These are phyloP conservation scores for Antitype chi DNA, from an alignment of 2,888 invertebrate genomes.

Conservation along the genomic window DNA sequence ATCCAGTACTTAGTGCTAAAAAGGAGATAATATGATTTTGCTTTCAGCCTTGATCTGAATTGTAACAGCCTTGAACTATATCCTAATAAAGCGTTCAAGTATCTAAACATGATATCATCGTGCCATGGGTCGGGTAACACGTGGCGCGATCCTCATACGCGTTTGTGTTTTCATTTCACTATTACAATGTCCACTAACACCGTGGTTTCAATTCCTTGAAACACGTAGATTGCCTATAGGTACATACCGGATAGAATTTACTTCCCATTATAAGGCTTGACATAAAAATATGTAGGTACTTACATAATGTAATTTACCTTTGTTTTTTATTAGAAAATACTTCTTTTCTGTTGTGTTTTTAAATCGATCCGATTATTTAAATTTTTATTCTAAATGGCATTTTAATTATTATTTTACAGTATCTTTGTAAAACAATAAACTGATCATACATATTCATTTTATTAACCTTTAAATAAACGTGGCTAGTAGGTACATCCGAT, in stretches of 20 bases:
- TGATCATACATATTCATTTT: too few relatives aligned
- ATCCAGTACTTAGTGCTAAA: constrained; percentile 10
- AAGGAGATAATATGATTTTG: constrained; percentile 22
- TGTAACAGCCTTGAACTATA: constrained; percentile 61
- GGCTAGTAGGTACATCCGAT: too few relatives aligned
- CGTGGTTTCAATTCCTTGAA: constrained; percentile 45
- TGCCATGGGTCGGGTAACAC: constrained; percentile 53
- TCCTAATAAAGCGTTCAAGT: constrained; percentile 56
- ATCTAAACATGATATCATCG: constrained; percentile 62
- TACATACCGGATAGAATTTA: not conserved
- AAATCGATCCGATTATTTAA: not conserved
- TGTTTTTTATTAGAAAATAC: not conserved
- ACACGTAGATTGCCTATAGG: not conserved
- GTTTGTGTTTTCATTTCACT: constrained; percentile 47
- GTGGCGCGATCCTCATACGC: constrained; percentile 55
- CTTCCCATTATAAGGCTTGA: not conserved
- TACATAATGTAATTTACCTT: not conserved
- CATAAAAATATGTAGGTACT: not conserved
- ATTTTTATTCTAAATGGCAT: not conserved
- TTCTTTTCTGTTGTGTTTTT: not conserved
- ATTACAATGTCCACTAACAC: constrained; percentile 46
- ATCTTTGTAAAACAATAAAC: not conserved
- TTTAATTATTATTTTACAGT: not conserved
- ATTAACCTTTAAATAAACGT: too few relatives aligned
- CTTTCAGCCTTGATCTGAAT: constrained; percentile 62